phyloP scores from a whole-genome alignment of 2,113 vertebrate species.

The Petrocephalus zakoni region DNA sequence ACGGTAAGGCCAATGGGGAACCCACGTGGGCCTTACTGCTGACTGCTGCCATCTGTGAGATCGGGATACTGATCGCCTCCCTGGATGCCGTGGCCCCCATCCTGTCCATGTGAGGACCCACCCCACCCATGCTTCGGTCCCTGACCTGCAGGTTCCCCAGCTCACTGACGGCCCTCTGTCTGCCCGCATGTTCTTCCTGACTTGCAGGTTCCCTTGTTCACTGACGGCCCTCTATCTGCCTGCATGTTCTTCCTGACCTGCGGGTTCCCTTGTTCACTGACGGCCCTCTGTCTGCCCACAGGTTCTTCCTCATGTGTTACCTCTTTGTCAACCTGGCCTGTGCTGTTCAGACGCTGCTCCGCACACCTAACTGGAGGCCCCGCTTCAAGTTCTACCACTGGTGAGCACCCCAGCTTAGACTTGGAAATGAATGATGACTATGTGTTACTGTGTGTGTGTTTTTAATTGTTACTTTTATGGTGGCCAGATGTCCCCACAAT shows the following conservation, averaged over 20 bases:
- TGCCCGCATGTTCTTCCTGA: constrained; percentile 78
- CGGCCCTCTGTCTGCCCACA: constrained; percentile 35
- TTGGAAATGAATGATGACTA: background rate
- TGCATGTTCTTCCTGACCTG: constrained; percentile 78
- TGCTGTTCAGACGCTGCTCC: constrained; percentile 82
- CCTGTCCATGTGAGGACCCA: constrained; percentile 79
- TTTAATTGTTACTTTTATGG: background rate
- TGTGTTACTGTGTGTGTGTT: background rate
- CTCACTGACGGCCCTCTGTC: background rate
- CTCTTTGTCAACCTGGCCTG: constrained; percentile 97
- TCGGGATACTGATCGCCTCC: constrained; percentile 88
- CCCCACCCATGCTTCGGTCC: background rate
- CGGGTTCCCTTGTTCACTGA: background rate
- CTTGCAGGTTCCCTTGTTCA: background rate
- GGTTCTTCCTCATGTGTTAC: constrained; percentile 98
- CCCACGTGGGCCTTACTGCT: constrained; percentile 91
- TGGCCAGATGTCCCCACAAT: background rate
- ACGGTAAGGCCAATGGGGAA: constrained; percentile 87
- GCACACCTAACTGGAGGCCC: constrained; percentile 92
- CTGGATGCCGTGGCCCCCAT: constrained; percentile 88
- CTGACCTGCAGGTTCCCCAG: background rate
- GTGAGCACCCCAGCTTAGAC: constrained; percentile 42
- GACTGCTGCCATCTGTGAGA: constrained; percentile 87
- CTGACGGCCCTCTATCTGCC: background rate
- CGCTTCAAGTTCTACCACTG: constrained; percentile 96